These are phyloP conservation scores for Samia ricini DNA, from an alignment of 1,140 invertebrate species.

Conservation along the genomic window DNA sequence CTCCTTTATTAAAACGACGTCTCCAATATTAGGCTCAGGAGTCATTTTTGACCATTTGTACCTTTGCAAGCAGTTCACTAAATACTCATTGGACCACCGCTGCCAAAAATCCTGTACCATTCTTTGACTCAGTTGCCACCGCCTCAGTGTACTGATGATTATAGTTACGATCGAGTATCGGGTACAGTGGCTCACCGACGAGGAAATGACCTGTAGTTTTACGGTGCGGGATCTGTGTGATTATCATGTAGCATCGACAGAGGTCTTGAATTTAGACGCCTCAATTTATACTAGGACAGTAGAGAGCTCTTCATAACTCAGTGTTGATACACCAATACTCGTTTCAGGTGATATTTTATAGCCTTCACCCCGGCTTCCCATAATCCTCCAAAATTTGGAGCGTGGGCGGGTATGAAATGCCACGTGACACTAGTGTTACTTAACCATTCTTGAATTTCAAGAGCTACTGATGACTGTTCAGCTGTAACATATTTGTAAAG, in stretches of 20 bases:
- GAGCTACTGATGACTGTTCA: not conserved
- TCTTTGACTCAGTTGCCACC: not conserved
- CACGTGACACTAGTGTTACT: not conserved
- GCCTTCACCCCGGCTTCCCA: not conserved
- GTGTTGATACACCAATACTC: not conserved
- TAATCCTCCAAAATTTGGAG: not conserved
- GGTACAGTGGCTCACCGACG: not conserved
- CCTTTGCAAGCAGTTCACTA: too few relatives aligned
- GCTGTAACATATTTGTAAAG: not conserved
- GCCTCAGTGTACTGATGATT: not conserved
- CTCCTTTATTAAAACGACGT: not conserved
- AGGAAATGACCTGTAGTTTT: slow-evolving; percentile 1
- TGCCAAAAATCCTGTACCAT: too few relatives aligned
- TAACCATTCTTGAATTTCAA: not conserved
- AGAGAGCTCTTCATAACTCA: not conserved
- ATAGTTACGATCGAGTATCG: not conserved
- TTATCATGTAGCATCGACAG: not conserved
- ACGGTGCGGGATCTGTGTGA: not conserved
- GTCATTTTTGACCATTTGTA: too few relatives aligned
- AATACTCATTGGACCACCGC: too few relatives aligned
- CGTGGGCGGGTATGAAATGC: not conserved
- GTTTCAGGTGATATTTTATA: not conserved
- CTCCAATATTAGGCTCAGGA: not conserved
- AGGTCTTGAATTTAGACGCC: not conserved
- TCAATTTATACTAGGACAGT: not conserved